Conservation (phyloP, 2,797 vertebrate genomes). For the Phalloptychus januarius region DNA sequence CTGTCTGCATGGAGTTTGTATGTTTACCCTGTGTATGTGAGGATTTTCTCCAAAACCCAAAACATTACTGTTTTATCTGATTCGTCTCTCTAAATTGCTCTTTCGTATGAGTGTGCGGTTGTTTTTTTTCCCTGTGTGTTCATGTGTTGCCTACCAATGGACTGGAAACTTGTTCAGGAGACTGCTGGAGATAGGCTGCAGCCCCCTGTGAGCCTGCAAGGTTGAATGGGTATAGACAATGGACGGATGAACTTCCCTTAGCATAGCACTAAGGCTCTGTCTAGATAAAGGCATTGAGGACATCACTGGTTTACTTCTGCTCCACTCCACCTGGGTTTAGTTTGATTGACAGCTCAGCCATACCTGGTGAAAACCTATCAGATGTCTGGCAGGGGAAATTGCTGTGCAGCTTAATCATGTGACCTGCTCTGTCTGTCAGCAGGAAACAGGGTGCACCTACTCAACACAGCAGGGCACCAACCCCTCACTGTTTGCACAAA, state of each 20-base stretch:
- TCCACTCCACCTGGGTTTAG: background rate
- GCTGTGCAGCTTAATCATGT: slow-evolving; percentile 1
- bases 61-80: too few species aligned
- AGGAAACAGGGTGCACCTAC: background rate
- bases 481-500: background rate
- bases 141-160: background rate
- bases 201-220: background rate
- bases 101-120: background rate
- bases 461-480: background rate
- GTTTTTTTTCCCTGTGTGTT: background rate
- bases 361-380: background rate
- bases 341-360: background rate
- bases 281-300: background rate
- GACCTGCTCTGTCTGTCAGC: background rate
- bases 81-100: background rate
- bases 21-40: background rate
- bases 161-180: background rate
- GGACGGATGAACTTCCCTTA: background rate
- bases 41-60: background rate
- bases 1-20: too few species aligned
- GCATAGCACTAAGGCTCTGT: background rate
- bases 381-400: background rate
- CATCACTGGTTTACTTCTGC: background rate
- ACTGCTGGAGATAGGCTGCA: background rate
- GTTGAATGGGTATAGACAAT: background rate